These are phyloP conservation scores for Eumacrocentrus americanus DNA, from an alignment of 2,888 invertebrate species.

Conservation along the genomic window DNA sequence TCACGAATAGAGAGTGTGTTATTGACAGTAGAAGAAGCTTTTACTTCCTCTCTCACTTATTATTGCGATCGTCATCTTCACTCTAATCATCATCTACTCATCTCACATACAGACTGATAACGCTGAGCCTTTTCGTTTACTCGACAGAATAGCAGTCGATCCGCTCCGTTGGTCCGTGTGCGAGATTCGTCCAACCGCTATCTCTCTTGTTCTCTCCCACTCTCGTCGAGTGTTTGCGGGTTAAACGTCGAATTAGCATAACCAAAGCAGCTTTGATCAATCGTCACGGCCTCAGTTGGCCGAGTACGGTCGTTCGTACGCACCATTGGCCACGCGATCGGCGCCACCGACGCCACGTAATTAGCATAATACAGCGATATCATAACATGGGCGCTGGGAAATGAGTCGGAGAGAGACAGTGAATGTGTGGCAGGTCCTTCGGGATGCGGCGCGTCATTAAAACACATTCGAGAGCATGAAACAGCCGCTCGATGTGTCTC, in stretches of 20 bases:
- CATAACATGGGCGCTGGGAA: conserved; percentile 44
- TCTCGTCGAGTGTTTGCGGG: conserved; percentile 22
- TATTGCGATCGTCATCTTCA: conserved; percentile 17
- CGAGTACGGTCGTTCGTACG: conserved; percentile 51
- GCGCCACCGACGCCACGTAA: conserved; percentile 40
- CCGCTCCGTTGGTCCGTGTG: conserved; percentile 20
- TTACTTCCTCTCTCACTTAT: conserved; percentile 31
- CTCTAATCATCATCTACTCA: conserved; percentile 20
- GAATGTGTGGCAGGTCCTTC: conserved; percentile 35
- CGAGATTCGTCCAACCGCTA: conserved; percentile 10
- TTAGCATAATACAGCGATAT: conserved; percentile 59
- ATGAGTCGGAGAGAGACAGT: conserved; percentile 27
- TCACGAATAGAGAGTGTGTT: conserved; percentile 53
- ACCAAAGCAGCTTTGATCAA: conserved; percentile 54
- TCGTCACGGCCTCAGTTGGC: conserved; percentile 26
- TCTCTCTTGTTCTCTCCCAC: background rate
- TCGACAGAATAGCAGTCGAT: conserved; percentile 19
- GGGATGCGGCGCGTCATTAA: conserved; percentile 40
- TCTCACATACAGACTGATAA: background rate
- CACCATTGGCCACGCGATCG: conserved; percentile 50
- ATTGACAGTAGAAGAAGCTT: conserved; percentile 56
- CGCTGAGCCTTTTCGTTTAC: conserved; percentile 14
- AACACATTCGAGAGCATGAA: conserved; percentile 37
- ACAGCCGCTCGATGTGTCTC: conserved; percentile 6
- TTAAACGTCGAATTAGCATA: conserved; percentile 41